A percentile compares a stretch with the other conserved stretches of the same genome.
phyloP scores from a whole-genome alignment of 2,888 invertebrate species.

The Pollenia griseotomentosa region DNA sequence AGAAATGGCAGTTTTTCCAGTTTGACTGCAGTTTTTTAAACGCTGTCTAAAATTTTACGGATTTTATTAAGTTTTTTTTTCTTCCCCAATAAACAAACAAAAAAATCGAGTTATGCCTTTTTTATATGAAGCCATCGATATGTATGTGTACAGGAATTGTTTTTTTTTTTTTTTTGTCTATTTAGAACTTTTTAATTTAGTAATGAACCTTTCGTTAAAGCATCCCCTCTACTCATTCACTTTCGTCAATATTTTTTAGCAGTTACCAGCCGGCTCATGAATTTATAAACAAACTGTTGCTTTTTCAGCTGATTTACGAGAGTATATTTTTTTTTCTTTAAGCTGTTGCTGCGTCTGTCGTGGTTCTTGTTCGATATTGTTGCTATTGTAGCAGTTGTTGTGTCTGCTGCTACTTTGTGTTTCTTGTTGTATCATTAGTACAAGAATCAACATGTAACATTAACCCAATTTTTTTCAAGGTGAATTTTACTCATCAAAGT shows the following conservation, averaged over 20 bases:
- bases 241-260: slow-evolving; percentile 9
- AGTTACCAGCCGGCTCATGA: slow-evolving; percentile 59
- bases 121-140: too few species aligned
- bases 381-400: not conserved
- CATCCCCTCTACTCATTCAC: too few species aligned
- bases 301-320: slow-evolving; percentile 74
- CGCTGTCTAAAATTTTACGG: too few species aligned
- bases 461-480: slow-evolving; percentile 74
- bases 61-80: too few species aligned
- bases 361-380: not conserved
- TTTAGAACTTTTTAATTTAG: too few species aligned
- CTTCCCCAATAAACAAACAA: too few species aligned
- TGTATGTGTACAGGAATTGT: not conserved
- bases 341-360: slow-evolving; percentile 6
- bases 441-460: slow-evolving; percentile 71
- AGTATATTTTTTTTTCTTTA: slow-evolving; percentile 8
- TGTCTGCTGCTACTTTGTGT: slow-evolving; percentile 11
- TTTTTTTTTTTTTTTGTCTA: too few species aligned
- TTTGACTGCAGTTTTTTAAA: too few species aligned
- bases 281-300: slow-evolving; percentile 75
- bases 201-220: too few species aligned
- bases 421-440: slow-evolving; percentile 46
- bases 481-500: slow-evolving; percentile 66
- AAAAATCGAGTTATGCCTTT: too few species aligned
- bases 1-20: too few species aligned